Evolutionary conservation across 2,888 invertebrate species (phyloP), one percentile per base, ranked within the genome.

Genomic region (Lasioglossum lativentre): DNA sequence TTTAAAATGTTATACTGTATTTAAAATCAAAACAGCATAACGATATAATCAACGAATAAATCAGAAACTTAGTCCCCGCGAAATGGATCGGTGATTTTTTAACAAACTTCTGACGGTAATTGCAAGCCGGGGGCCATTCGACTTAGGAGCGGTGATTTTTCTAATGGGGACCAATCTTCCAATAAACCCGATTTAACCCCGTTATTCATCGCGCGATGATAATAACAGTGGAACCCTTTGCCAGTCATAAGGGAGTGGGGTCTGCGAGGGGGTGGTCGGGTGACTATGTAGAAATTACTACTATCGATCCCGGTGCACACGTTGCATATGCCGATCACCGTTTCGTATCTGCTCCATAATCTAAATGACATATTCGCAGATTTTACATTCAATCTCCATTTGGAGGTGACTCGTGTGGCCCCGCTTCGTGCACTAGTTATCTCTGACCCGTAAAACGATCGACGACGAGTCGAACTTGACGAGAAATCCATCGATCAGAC

Each of bases 371-470:
- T 78, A 80, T 78, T 83, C 83, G 83, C 72, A 78, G 79, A 86
- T 86, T 86, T 87, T 86, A 87, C 86, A 86, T 86, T 86, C 86
- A 80, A 86, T 87, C 86, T 81, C 80, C 87, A 86, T 87, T 83
- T 74, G 56, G 78, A 45, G 79, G 86, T 81, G 52, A 80, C 80
- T 78, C 74, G 72, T 42, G 63, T 30, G 63, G 77, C 70, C 70
- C n/a, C n/a, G 70, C 4, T 70, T 14, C 72, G 86, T 80, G 75
- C 52, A 23, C 86, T 83, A 84, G 87, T 86, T 86, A 84, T 84
- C 81, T 85, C 73, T 86, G 87, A 86, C 84, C 86, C 84, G 87
- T 87, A 73, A 86, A 87, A 86, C 75, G 81, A 79, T 81, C 80
- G 59, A 47, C 34, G 23, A n/a, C 47, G 81, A 74, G 30, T 71